A percentile compares a stretch with the other conserved stretches of the same genome.
phyloP scores from a whole-genome alignment of 2,797 vertebrate genomes.

The Enteromius mattozi region DNA sequence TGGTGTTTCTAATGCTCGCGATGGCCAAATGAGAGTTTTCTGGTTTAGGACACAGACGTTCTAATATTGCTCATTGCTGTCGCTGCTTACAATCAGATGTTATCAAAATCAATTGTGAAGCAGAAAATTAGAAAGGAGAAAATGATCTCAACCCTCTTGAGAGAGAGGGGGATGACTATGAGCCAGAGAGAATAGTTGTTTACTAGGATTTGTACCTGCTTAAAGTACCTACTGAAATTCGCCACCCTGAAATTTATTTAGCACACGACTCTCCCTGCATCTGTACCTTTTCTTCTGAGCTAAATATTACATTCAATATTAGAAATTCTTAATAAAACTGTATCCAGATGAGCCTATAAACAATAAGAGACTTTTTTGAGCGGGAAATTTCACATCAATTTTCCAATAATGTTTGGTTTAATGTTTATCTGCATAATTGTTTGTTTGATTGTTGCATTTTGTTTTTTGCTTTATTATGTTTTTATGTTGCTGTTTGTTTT shows the following conservation, averaged over 20 bases:
- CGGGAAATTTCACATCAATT: neutral
- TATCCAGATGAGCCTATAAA: slow-evolving; percentile 72
- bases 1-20: neutral
- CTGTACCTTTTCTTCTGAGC: slow-evolving; percentile 54
- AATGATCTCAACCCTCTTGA: slow-evolving; percentile 21
- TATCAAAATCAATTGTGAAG: slow-evolving; percentile 37
- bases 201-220: slow-evolving; percentile 42
- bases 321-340: slow-evolving; percentile 58
- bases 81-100: slow-evolving; percentile 36
- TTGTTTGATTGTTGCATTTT: neutral
- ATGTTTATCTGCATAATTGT: neutral
- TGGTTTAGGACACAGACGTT: slow-evolving; percentile 20
- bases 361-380: neutral
- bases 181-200: slow-evolving; percentile 36
- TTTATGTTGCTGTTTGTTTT: neutral
- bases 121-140: slow-evolving; percentile 38
- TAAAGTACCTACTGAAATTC: slow-evolving; percentile 41
- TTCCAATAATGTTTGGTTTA: slow-evolving; percentile 8
- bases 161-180: slow-evolving; percentile 18
- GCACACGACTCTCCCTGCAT: slow-evolving; percentile 6
- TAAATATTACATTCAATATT: slow-evolving; percentile 63
- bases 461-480: neutral
- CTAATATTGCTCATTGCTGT: slow-evolving; percentile 26
- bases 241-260: slow-evolving; percentile 20
- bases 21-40: slow-evolving; percentile 32